phyloP scores from a whole-genome alignment of 1,140 invertebrate species.

The Ceratina calcarata region DNA sequence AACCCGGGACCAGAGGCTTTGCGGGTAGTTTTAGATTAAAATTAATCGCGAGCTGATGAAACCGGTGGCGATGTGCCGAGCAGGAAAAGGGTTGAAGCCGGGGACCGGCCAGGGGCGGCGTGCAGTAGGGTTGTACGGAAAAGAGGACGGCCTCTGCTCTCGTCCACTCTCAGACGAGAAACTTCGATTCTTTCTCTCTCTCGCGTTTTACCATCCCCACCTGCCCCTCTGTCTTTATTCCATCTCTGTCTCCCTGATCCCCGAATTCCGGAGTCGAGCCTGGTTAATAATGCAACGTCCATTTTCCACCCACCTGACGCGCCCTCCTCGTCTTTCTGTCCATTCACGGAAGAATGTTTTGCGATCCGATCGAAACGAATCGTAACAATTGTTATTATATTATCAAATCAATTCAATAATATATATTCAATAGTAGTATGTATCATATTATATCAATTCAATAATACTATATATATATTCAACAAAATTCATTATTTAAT shows the following conservation, averaged over 20 bases:
- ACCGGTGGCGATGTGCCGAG: constrained; percentile 59
- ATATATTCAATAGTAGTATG: too few relatives aligned
- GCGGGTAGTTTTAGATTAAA: constrained; percentile 71
- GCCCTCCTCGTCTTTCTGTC: constrained; percentile 40
- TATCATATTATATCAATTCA: too few relatives aligned
- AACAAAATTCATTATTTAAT: too few relatives aligned
- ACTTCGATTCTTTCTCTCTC: constrained; percentile 6
- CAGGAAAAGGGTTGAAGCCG: constrained; percentile 64
- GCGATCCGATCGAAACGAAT: not conserved
- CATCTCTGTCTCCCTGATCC: constrained; percentile 48
- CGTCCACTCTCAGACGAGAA: constrained; percentile 66
- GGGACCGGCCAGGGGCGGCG: constrained; percentile 62
- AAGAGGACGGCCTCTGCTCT: constrained; percentile 61
- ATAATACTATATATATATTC: too few relatives aligned
- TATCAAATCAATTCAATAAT: too few relatives aligned
- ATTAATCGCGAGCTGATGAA: constrained; percentile 72
- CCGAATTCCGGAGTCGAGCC: constrained; percentile 62
- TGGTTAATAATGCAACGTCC: constrained; percentile 64
- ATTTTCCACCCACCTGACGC: constrained; percentile 63
- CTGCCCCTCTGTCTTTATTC: not conserved
- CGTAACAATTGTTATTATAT: not conserved
- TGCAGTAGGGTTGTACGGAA: constrained; percentile 57
- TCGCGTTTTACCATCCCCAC: not conserved
- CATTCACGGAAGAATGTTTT: constrained; percentile 12
- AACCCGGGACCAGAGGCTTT: constrained; percentile 63